A percentile compares a stretch with the other conserved stretches of the same genome.
phyloP scores from a whole-genome alignment of 1,140 invertebrate species.

The Melipona quadrifasciata region DNA sequence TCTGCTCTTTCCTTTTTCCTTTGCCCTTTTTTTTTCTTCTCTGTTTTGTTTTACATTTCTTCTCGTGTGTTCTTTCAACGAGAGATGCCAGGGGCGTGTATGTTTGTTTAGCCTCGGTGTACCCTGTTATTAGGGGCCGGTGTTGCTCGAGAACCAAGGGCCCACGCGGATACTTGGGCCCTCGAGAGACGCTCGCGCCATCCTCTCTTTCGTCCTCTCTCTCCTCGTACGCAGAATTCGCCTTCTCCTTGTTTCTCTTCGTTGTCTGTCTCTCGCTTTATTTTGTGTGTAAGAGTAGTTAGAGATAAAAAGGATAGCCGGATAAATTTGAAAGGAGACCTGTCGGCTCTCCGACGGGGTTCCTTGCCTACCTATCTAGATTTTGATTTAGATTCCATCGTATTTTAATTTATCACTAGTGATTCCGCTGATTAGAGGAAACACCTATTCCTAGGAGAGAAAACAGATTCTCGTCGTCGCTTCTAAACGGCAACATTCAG shows the following conservation, averaged over 20 bases:
- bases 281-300: constrained; percentile 44
- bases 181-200: constrained; percentile 61
- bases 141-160: constrained; percentile 68
- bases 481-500: background rate
- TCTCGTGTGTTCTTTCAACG: constrained; percentile 76
- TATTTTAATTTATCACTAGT: constrained; percentile 64
- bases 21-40: constrained; percentile 9
- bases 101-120: constrained; percentile 80
- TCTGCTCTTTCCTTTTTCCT: background rate
- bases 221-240: background rate
- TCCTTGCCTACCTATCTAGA: constrained; percentile 36
- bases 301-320: constrained; percentile 36
- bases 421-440: constrained; percentile 53
- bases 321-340: constrained; percentile 53
- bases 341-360: background rate
- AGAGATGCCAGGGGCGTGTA: constrained; percentile 80
- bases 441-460: constrained; percentile 21
- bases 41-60: constrained; percentile 46
- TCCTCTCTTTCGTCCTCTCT: constrained; percentile 38
- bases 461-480: background rate
- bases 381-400: constrained; percentile 55
- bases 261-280: background rate
- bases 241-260: background rate
- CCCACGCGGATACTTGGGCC: constrained; percentile 68
- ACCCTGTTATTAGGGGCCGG: constrained; percentile 80